Evolutionary conservation across 1,140 invertebrate species (phyloP).

Genomic region (Ephestia elutella): DNA sequence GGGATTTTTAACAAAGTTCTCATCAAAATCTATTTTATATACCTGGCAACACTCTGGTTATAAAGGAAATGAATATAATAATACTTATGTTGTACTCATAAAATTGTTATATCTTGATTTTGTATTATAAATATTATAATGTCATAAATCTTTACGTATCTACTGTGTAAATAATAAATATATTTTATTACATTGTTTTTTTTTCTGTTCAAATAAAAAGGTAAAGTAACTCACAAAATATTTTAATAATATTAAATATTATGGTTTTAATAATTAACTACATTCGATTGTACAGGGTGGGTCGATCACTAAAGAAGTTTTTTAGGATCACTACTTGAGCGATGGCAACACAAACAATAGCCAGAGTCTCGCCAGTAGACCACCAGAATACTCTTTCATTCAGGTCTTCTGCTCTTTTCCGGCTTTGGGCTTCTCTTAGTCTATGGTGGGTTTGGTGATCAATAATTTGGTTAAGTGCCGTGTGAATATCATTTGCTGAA

Average conservation of each 20-base stretch:
- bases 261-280: conserved; percentile 44
- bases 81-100: too few relatives aligned
- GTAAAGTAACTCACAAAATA: conserved; percentile 34
- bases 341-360: conserved; percentile 88
- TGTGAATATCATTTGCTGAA: conserved; percentile 91
- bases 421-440: conserved; percentile 92
- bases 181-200: conserved; percentile 9
- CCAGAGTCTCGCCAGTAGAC: conserved; percentile 91
- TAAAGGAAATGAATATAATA: too few relatives aligned
- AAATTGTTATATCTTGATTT: too few relatives aligned
- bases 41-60: too few relatives aligned
- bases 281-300: conserved; percentile 62
- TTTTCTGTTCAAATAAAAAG: conserved; percentile 14
- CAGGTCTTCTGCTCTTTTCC: conserved; percentile 95
- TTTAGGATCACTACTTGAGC: conserved; percentile 94
- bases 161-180: conserved; percentile 13
- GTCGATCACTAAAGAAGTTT: conserved; percentile 95
- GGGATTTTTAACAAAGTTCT: too few relatives aligned
- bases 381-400: conserved; percentile 95
- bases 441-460: conserved; percentile 98
- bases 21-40: too few relatives aligned
- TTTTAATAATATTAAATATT: conserved; percentile 37
- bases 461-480: conserved; percentile 87
- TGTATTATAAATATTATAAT: too few relatives aligned
- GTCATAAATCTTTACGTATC: too few relatives aligned